phyloP scores from a whole-genome alignment of 2,797 vertebrate species.

The Lepilemur ruficaudatus region DNA sequence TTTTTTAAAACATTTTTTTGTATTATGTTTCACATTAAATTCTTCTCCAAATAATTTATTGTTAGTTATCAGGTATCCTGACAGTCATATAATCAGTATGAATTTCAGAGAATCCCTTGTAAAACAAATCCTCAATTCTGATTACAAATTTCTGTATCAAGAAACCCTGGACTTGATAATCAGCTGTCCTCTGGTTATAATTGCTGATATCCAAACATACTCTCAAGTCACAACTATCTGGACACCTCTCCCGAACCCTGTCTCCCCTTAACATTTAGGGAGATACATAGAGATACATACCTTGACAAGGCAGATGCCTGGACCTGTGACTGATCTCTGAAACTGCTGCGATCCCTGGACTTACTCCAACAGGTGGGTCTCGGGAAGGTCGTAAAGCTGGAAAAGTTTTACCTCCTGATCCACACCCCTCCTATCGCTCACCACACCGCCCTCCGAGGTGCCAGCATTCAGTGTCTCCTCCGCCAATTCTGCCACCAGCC shows the following conservation, averaged over 20 bases:
- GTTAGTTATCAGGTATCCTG: neutral
- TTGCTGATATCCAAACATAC: neutral
- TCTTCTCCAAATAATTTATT: neutral
- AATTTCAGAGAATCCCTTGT: neutral
- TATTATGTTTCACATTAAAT: neutral
- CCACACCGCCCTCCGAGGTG: neutral
- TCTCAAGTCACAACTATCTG: neutral
- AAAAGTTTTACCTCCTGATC: neutral
- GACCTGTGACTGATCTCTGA: neutral
- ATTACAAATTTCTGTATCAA: neutral
- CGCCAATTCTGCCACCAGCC: neutral
- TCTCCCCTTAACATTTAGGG: neutral
- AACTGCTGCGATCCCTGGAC: no score
- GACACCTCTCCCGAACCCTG: neutral
- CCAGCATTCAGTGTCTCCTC: neutral
- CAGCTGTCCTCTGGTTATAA: neutral
- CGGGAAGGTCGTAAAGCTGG: neutral
- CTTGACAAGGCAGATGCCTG: neutral
- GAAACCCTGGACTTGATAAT: neutral
- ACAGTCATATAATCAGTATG: neutral
- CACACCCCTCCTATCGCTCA: neutral
- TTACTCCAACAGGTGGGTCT: neutral
- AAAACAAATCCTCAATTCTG: slow-evolving; percentile 3
- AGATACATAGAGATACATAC: neutral
- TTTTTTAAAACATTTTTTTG: neutral